A percentile compares a stretch with the other conserved stretches of the same genome.
These are phyloP conservation scores for Caracal caracal DNA, from an alignment of 2,113 vertebrate species.

Conservation along the genomic window DNA sequence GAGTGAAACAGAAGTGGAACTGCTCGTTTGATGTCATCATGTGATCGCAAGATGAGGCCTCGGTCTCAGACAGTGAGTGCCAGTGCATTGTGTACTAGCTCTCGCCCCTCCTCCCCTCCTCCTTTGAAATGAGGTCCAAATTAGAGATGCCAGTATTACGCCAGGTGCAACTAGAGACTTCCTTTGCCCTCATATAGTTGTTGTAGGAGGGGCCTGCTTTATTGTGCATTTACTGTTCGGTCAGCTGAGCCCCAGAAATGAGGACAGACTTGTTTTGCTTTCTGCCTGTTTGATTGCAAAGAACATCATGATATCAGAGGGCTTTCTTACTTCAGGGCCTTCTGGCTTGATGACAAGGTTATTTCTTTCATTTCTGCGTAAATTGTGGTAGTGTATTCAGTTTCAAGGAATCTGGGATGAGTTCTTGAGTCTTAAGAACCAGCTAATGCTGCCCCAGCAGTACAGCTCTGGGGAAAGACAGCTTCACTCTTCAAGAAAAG, in stretches of 20 bases:
- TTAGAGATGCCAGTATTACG: not conserved
- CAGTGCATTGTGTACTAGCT: not conserved
- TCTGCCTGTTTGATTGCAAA: not conserved
- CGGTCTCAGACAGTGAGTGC: not conserved
- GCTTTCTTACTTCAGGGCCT: conserved; percentile 26
- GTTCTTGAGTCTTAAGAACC: conserved; percentile 15
- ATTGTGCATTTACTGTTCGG: not conserved
- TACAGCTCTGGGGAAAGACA: not conserved
- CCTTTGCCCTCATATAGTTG: not conserved
- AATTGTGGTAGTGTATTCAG: conserved; percentile 8
- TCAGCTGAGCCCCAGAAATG: conserved; percentile 37
- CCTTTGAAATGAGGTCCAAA: conserved; percentile 9
- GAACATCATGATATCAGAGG: not conserved
- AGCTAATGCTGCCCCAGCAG: not conserved
- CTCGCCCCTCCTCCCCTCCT: not conserved
- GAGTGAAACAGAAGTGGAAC: not conserved
- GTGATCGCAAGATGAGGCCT: not conserved
- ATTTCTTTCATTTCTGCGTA: conserved; percentile 17
- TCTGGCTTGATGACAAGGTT: conserved; percentile 3
- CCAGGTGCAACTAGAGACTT: not conserved
- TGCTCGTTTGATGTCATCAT: conserved; percentile 24
- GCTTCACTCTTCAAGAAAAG: not conserved
- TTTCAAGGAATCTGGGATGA: conserved; percentile 42
- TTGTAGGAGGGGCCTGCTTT: not conserved
- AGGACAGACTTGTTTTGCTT: conserved; percentile 35